A percentile compares a stretch with the other conserved stretches of the same genome.
phyloP scores from a whole-genome alignment of 2,113 vertebrate species.

The Tonatia bakeri region DNA sequence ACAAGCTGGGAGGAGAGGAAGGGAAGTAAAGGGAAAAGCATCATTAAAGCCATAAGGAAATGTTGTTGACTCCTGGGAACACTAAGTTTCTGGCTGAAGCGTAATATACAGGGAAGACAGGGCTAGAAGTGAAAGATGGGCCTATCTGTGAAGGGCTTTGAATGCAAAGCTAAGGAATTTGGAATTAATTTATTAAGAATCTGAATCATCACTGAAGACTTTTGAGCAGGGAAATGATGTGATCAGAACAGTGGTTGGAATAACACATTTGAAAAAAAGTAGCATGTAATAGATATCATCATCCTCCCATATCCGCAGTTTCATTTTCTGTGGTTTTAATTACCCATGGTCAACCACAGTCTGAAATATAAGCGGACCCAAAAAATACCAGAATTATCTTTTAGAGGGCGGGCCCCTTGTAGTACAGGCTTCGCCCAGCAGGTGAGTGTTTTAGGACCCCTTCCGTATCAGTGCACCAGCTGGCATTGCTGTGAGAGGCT shows the following conservation, averaged over 20 bases:
- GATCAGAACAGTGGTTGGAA: neutral
- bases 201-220: neutral
- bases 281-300: neutral
- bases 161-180: neutral
- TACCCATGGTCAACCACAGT: neutral
- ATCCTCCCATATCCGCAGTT: neutral
- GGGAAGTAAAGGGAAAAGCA: neutral
- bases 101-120: neutral
- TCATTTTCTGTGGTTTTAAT: neutral
- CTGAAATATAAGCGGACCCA: neutral
- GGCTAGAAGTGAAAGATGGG: neutral
- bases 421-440: no score
- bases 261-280: slow-evolving; percentile 1
- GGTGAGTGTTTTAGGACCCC: no score
- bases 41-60: slow-evolving; percentile 11
- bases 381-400: no score
- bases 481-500: no score
- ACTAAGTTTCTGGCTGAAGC: neutral
- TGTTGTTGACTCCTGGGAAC: neutral
- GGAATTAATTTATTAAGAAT: slow-evolving; percentile 15
- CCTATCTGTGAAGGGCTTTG: neutral
- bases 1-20: slow-evolving; percentile 65
- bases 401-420: no score
- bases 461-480: no score
- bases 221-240: slow-evolving; percentile 11